Conservation (phyloP, 2,113 vertebrate species). For the Oreochromis spilurus region DNA sequence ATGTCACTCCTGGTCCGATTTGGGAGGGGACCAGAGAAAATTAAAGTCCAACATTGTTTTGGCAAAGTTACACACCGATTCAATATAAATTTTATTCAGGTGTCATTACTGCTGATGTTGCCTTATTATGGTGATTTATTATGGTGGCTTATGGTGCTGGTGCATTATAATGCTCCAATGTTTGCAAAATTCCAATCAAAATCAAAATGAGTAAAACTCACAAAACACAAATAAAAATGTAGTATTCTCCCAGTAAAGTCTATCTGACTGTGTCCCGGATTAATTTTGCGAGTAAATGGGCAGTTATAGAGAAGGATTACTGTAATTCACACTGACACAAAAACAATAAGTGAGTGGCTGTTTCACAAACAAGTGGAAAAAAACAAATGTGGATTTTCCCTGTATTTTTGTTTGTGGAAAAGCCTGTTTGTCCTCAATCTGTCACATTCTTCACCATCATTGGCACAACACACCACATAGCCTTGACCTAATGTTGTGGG, state of each 20-base stretch:
- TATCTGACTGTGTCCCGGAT: neutral
- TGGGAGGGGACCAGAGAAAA: neutral
- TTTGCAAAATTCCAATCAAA: neutral
- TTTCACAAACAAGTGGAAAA: slow-evolving; percentile 67
- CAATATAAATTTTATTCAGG: neutral
- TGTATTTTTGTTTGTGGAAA: slow-evolving; percentile 68
- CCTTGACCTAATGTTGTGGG: slow-evolving; percentile 65
- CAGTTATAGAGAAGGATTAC: slow-evolving; percentile 17
- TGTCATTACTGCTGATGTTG: neutral
- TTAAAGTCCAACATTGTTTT: neutral
- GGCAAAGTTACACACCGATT: neutral
- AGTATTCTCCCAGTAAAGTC: neutral
- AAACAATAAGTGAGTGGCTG: slow-evolving; percentile 64
- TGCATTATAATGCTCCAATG: neutral
- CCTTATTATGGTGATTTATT: neutral
- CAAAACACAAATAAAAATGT: neutral
- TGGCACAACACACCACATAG: slow-evolving; percentile 54
- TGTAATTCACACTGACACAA: slow-evolving; percentile 62
- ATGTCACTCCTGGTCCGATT: neutral
- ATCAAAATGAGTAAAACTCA: neutral
- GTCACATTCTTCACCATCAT: slow-evolving; percentile 63
- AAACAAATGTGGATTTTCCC: slow-evolving; percentile 54
- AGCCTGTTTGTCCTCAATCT: slow-evolving; percentile 66
- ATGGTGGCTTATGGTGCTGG: neutral
- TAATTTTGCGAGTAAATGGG: neutral